Evolutionary conservation across 2,888 invertebrate species (phyloP).

Genomic region (Thalpophila matura): DNA sequence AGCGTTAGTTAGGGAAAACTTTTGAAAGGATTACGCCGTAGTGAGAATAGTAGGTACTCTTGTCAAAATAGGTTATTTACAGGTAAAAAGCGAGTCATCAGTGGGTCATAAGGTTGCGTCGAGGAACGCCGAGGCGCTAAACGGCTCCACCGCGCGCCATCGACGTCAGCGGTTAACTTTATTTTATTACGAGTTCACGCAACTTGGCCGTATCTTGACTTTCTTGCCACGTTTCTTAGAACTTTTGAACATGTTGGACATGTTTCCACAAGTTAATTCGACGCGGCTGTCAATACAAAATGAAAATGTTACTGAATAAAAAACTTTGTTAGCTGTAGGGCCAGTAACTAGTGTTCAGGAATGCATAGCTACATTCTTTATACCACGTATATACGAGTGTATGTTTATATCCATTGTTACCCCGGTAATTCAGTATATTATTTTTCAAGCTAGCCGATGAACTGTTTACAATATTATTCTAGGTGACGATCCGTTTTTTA

Average conservation of each 20-base stretch:
- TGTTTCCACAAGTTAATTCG: constrained; percentile 76
- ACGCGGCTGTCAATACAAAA: constrained; percentile 73
- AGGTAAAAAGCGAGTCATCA: constrained; percentile 54
- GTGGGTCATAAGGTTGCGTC: constrained; percentile 39
- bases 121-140: constrained; percentile 30
- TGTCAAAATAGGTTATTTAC: constrained; percentile 54
- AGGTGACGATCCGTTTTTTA: too few relatives aligned
- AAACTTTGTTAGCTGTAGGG: constrained; percentile 16
- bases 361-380: not conserved
- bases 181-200: constrained; percentile 80
- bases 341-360: not conserved
- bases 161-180: constrained; percentile 74
- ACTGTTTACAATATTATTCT: too few relatives aligned
- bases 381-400: not conserved
- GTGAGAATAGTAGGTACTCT: constrained; percentile 36
- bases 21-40: constrained; percentile 60
- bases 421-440: constrained; percentile 25
- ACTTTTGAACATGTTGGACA: constrained; percentile 79
- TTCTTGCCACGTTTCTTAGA: constrained; percentile 76
- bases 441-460: too few relatives aligned
- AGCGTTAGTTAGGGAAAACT: constrained; percentile 59
- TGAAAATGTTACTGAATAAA: constrained; percentile 63
- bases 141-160: constrained; percentile 61
- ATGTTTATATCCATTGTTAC: not conserved
- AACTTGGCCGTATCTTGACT: constrained; percentile 75